Conservation (phyloP, 2,797 vertebrate species). For the Poeciliopsis turneri region DNA sequence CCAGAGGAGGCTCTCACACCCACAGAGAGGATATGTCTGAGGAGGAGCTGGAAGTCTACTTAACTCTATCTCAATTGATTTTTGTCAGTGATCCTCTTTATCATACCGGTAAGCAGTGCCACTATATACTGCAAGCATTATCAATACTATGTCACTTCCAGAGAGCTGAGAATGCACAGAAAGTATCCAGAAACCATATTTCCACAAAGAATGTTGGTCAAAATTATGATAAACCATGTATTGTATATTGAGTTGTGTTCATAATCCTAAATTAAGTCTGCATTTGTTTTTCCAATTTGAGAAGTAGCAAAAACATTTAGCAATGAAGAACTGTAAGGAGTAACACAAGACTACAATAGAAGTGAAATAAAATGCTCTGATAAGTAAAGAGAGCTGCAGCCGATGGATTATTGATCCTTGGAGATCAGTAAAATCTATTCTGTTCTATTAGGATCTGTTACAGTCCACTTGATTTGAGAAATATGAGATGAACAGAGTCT, state of each 20-base stretch:
- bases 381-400: too few species aligned
- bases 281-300: background rate
- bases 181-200: background rate
- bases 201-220: background rate
- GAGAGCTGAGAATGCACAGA: slow-evolving; percentile 3
- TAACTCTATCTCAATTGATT: slow-evolving; percentile 70
- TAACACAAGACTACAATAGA: too few species aligned
- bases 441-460: too few species aligned
- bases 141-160: slow-evolving; percentile 44
- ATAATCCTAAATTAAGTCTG: background rate
- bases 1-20: slow-evolving; percentile 34
- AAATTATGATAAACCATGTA: background rate
- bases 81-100: slow-evolving; percentile 52
- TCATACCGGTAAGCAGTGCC: slow-evolving; percentile 59
- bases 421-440: too few species aligned
- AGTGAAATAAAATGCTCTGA: too few species aligned
- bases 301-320: too few species aligned
- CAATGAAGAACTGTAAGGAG: too few species aligned
- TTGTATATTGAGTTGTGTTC: background rate
- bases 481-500: too few species aligned
- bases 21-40: slow-evolving; percentile 49
- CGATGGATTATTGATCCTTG: too few species aligned
- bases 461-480: too few species aligned
- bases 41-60: slow-evolving; percentile 52
- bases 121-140: slow-evolving; percentile 48